Conservation (phyloP, 2,797 vertebrate genomes). For the Pyrocephalus nanus region DNA sequence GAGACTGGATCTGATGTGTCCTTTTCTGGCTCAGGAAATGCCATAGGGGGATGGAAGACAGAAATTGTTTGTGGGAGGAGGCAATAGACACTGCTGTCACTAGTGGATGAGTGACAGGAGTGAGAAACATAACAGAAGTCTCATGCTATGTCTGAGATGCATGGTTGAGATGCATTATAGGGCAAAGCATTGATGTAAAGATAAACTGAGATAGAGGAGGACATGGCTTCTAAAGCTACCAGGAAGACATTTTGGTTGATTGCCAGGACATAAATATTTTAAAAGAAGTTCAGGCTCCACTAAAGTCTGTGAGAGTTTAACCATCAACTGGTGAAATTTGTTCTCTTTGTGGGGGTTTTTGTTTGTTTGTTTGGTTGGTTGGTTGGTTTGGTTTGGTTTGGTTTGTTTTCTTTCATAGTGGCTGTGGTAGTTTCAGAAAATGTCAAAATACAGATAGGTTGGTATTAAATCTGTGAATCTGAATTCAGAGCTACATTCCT, state of each 20-base stretch:
- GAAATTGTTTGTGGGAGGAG: neutral
- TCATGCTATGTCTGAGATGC: neutral
- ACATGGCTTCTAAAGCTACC: neutral
- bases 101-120: neutral
- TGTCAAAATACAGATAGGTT: neutral
- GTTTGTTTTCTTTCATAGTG: neutral
- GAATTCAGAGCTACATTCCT: neutral
- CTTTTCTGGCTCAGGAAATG: slow-evolving; percentile 28
- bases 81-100: neutral
- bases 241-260: neutral
- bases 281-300: neutral
- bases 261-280: neutral
- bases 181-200: neutral
- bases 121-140: neutral
- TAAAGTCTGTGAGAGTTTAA: neutral
- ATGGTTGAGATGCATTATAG: neutral
- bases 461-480: neutral
- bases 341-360: neutral
- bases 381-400: too few species aligned
- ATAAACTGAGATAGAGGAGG: neutral
- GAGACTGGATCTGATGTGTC: neutral
- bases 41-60: neutral
- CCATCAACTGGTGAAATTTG: neutral
- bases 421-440: neutral
- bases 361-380: too few species aligned